Base-by-base conservation (phyloP, 2,888 invertebrate genomes). In the Epinotia brunnichana region DNA sequence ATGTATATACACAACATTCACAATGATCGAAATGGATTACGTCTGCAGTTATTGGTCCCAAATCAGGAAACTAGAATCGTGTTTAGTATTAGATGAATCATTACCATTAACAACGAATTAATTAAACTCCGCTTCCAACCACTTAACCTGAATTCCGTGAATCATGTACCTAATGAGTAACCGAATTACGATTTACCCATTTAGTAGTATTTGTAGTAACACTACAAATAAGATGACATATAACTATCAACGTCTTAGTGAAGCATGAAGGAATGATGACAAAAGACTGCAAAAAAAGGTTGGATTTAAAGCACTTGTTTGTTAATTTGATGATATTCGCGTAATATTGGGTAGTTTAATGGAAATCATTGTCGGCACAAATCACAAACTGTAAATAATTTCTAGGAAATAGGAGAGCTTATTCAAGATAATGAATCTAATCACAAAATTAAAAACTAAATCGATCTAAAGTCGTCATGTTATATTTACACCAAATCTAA, bases 81-180 rank as follows among this genome's bases (percentile, higher is more conserved):
- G 48, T 15, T 48, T n/a, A n/a, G 48, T 48, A 48, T 48, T 48
- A 62, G n/a, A 62, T 62, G 48, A 62, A 62, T 62, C 62, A 61
- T 21, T 54, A 13, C 19, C 61, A 19, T 62, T 44, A 48, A 48
- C 39, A 48, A 48, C 21, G 24, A 48, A 24, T 11, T 44, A 29
- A 24, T 17, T 44, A 48, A 15, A 48, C 48, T 48, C n/a, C 48
- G n/a, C n/a, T 48, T 48, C n/a, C n/a, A 48, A 44, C 44, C 11
- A 61, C 44, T 61, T 61, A 44, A 24, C 61, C 61, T 44, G 24
- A 61, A 44, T 61, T 19, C 11, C 53, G 9, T 53, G 10, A 53
- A 19, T 53, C 11, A 11, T 24, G n/a, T 24, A n/a, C n/a, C n/a
- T n/a, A 24, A 61, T 44, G 44, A 11, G 21, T 24, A 48, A 48